A percentile compares a stretch with the other conserved stretches of the same genome.
Evolutionary conservation across 2,888 invertebrate genomes (phyloP).

Genomic region (Odontocerum albicorne): DNA sequence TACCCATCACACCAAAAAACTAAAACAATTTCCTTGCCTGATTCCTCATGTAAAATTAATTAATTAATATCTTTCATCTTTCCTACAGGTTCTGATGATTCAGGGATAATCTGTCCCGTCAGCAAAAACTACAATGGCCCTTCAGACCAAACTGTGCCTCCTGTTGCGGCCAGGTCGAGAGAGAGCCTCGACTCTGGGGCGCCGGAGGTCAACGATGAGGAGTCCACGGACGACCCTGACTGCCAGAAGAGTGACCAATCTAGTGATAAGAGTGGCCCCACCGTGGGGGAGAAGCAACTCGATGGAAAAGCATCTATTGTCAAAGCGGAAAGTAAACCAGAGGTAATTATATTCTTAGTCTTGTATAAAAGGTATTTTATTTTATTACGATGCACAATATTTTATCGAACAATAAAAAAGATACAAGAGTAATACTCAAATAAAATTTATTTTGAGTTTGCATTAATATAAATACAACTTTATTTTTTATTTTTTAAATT

Average conservation of each 20-base stretch:
- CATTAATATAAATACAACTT: too few species aligned
- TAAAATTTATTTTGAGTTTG: too few species aligned
- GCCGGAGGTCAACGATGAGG: constrained; percentile 58
- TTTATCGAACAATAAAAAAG: too few species aligned
- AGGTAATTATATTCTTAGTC: constrained; percentile 4
- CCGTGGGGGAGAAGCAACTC: background rate
- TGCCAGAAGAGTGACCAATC: constrained; percentile 12
- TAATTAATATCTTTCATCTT: background rate
- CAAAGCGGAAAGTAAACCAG: constrained; percentile 8
- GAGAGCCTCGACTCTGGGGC: constrained; percentile 76
- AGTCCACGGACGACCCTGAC: constrained; percentile 40
- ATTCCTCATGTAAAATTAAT: background rate
- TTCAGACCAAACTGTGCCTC: constrained; percentile 45
- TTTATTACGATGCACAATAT: too few species aligned
- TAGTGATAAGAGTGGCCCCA: background rate
- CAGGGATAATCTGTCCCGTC: constrained; percentile 70
- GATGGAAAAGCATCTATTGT: background rate
- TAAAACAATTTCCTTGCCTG: too few species aligned
- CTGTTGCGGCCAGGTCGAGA: constrained; percentile 63
- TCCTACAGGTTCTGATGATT: constrained; percentile 75
- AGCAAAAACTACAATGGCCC: constrained; percentile 53
- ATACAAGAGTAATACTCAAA: too few species aligned
- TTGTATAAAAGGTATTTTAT: too few species aligned
- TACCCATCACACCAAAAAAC: too few species aligned
- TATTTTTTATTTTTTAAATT: too few species aligned